A percentile compares a stretch with the other conserved stretches of the same genome.
phyloP scores from a whole-genome alignment of 2,113 vertebrate species.

The Lichenostomus cassidix region DNA sequence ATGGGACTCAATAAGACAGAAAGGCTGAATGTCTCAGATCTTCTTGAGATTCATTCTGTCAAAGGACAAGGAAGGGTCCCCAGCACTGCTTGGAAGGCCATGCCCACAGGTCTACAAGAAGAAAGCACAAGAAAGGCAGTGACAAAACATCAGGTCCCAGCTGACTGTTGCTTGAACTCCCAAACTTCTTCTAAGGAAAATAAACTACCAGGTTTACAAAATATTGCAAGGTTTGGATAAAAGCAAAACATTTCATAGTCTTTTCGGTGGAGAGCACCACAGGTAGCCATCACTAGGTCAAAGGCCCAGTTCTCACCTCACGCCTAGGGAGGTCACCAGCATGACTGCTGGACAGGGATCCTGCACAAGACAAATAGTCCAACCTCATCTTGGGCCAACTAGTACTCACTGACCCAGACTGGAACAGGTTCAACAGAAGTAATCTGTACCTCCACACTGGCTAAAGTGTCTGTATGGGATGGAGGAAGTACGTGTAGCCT shows the following conservation, averaged over 20 bases:
- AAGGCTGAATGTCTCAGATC: neutral
- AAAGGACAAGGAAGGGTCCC: neutral
- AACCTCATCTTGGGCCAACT: neutral
- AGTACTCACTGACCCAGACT: neutral
- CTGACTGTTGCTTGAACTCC: neutral
- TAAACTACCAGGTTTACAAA: neutral
- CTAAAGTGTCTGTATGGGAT: neutral
- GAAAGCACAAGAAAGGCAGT: neutral
- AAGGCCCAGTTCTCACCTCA: neutral
- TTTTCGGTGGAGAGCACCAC: neutral
- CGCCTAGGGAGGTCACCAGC: neutral
- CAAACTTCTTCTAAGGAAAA: neutral
- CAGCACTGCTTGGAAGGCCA: neutral
- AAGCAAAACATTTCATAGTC: neutral
- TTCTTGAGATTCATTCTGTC: neutral
- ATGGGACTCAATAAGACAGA: neutral
- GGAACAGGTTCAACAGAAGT: neutral
- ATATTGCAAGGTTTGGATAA: neutral
- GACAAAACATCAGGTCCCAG: neutral
- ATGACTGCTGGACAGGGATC: neutral
- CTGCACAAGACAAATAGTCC: neutral
- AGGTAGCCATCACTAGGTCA: neutral
- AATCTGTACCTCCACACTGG: neutral
- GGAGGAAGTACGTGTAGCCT: neutral
- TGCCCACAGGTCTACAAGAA: neutral